Percentiles rank a stretch among this genome's conserved stretches.
These are phyloP conservation scores for Mandrillus leucophaeus DNA, from an alignment of 2,113 vertebrate genomes.

Conservation along the genomic window DNA sequence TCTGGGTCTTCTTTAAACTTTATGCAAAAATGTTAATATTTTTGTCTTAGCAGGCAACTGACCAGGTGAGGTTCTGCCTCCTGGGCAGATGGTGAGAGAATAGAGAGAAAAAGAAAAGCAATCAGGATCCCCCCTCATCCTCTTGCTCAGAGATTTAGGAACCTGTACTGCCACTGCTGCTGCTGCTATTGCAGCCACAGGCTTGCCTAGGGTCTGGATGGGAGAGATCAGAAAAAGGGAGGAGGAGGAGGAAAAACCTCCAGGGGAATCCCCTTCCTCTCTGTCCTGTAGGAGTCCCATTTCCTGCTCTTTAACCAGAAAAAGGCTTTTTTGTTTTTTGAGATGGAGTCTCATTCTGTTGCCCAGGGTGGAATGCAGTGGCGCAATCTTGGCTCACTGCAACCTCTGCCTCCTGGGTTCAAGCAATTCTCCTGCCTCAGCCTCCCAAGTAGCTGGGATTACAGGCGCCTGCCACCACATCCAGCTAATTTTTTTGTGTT, in stretches of 20 bases:
- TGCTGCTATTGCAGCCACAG: not conserved
- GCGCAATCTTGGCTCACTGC: not conserved
- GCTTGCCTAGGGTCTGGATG: not conserved
- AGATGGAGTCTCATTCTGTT: not conserved
- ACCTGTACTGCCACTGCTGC: no score
- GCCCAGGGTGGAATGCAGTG: not conserved
- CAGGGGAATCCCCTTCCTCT: not conserved
- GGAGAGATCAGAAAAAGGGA: not conserved
- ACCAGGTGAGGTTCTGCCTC: not conserved
- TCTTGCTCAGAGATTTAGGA: not conserved
- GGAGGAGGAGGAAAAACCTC: not conserved
- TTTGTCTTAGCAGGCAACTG: not conserved
- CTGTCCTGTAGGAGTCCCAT: not conserved
- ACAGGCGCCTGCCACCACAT: not conserved
- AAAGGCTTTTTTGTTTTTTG: not conserved
- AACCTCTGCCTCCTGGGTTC: not conserved
- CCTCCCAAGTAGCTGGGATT: not conserved
- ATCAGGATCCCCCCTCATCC: not conserved
- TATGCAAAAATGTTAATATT: not conserved
- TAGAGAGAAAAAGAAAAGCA: not conserved
- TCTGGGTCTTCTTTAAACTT: not conserved
- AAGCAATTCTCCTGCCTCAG: not conserved
- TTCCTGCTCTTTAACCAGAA: not conserved
- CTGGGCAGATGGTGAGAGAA: not conserved
- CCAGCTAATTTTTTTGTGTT: not conserved